Evolutionary conservation across 2,888 invertebrate genomes (phyloP), one percentile per base, ranked within the genome.

Genomic region (Microctonus hyperodae): DNA sequence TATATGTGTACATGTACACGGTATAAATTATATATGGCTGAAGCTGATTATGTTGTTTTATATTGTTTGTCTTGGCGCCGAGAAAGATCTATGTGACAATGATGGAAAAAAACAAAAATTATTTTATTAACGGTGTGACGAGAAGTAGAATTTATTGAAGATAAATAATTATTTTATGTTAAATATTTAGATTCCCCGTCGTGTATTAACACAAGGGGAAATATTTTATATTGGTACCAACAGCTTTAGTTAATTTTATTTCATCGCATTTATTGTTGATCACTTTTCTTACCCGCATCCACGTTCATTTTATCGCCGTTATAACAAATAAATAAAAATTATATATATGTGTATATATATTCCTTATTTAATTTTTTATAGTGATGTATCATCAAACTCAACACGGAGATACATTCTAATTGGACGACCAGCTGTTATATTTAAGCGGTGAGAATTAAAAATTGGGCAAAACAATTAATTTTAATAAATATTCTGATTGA

Each of bases 401-500:
- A 16, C 44, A 44, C 44, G 44, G 44, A 59, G 73, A 79, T 76
- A 79, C 78, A 78, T 79, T 77, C 73, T 73, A 77, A 77, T 79
- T 78, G 57, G 71, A 64, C 62, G 71, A 63, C 44, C 28, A n/a
- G n/a, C n/a, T n/a, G 35, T 13, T 48, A 31, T 23, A 37, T 51
- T 37, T 20, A 35, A 23, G 11, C 48, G 25, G 59, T 51, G 57
- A 70, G 61, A 72, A 80, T 78, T 80, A 76, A 74, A 75, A 75
- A 80, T 72, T 71, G 78, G 72, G 75, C 79, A 71, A 81, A 81
- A 75, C 76, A 75, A 80, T 80, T 79, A 79, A 78, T 78, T 79
- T 75, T 77, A 74, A 77, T 79, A 74, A 16, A 33, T 20, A 31
- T 31, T 33, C n/a, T 51, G 44, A 44, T 44, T 44, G 16, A 44